Base-by-base conservation (phyloP, 2,113 vertebrate species). In the Pungitius pungitius region DNA sequence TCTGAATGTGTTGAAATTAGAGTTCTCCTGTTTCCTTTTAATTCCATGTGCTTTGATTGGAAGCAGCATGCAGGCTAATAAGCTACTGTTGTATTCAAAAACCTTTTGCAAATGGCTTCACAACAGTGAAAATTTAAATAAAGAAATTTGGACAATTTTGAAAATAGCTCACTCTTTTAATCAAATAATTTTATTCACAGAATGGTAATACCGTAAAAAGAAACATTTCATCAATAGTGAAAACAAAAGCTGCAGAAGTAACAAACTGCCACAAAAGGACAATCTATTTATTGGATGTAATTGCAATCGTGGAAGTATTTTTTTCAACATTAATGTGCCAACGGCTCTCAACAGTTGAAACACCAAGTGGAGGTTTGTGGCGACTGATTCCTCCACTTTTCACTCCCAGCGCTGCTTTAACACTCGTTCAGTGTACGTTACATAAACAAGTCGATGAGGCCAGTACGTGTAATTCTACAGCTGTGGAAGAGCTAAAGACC, bases 61-160 rank as follows among this genome's bases (percentile, higher is more conserved):
- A 65, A 45, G 33, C 72, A 79, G 70, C 68, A 68, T 55, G 64
- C 69, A 74, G 58, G 61, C 59, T 75, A 60, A 55, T 70, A 45
- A 55, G 30, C 55, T 86, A 83, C 85, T 87, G 88, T 89, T 90
- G 59, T 90, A 89, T 91, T 90, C 82, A 78, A 87, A 27, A 85
- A 61, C 30, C 78, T 61, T 58, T 81, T 45, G 73, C 51, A 75
- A 64, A 79, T 76, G 75, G 75, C 76, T 83, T 89, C 79, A 63
- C 69, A 45, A 73, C 47, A 14, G 75, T 81, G 76, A 86, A 45
- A 43, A 75, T 69, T 82, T 67, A 58, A 93, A 92, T 90, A 93
- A 88, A 92, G 52, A 69, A 56, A 87, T 88, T 85, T 83, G 66
- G 33, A 83, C 60, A 71, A 68, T 47, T 66, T 47, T 47, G 30